A percentile compares a stretch with the other conserved stretches of the same genome.
Conservation (phyloP, 2,113 vertebrate genomes). For the Semnornis frantzii region DNA sequence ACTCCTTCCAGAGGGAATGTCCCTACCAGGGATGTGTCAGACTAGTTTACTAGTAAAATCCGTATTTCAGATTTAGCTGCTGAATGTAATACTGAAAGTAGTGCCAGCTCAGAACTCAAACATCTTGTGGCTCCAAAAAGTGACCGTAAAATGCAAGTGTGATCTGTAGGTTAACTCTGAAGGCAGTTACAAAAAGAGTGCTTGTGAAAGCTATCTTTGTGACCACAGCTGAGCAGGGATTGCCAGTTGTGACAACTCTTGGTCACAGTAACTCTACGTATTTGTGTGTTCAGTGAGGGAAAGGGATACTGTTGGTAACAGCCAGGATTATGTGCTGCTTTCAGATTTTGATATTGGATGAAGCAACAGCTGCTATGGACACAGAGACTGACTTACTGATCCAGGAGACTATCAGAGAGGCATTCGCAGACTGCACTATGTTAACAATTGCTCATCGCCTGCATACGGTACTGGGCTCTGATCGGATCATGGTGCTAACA, state of each 20-base stretch:
- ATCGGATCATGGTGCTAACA: slow-evolving; percentile 94
- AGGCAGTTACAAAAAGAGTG: background rate
- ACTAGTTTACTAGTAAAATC: background rate
- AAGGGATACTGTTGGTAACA: background rate
- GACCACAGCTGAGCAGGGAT: background rate
- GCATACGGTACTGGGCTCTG: slow-evolving; percentile 92
- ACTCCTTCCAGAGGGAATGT: background rate
- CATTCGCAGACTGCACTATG: slow-evolving; percentile 91
- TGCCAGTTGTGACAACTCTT: background rate
- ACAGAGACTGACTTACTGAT: slow-evolving; percentile 91
- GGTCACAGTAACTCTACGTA: background rate
- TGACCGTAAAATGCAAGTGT: background rate
- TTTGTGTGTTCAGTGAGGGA: background rate
- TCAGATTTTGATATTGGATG: slow-evolving; percentile 93
- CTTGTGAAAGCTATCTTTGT: background rate
- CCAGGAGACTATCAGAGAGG: slow-evolving; percentile 91
- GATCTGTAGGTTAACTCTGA: background rate
- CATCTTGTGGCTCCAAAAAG: background rate
- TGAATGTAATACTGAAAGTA: background rate
- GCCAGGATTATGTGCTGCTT: background rate
- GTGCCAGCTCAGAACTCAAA: background rate
- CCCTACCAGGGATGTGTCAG: background rate
- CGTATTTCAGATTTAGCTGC: background rate
- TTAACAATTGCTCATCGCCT: slow-evolving; percentile 95
- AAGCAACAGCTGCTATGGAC: slow-evolving; percentile 96